Percentiles rank a stretch among this genome's conserved stretches.
These are phyloP conservation scores for Chydorus sphaericus DNA, from an alignment of 2,888 invertebrate species.

Conservation along the genomic window DNA sequence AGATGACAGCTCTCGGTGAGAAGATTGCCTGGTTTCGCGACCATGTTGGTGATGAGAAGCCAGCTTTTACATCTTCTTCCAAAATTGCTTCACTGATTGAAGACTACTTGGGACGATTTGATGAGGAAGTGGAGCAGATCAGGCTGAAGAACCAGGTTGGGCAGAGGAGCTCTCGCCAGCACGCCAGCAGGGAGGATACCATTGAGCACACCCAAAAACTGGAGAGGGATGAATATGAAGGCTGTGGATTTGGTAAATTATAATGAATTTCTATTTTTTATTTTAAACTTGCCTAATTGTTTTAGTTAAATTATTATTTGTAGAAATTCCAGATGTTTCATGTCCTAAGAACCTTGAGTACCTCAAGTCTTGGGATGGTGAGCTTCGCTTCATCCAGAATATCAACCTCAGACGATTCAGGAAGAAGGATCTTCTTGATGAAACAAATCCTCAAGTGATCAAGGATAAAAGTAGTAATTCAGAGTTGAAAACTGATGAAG, in stretches of 20 bases:
- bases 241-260: conserved; percentile 47
- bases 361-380: conserved; percentile 50
- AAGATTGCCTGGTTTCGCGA: conserved; percentile 65
- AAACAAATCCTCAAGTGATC: too few relatives aligned
- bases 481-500: too few relatives aligned
- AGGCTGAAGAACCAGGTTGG: conserved; percentile 60
- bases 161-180: conserved; percentile 55
- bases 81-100: conserved; percentile 41
- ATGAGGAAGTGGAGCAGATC: conserved; percentile 65
- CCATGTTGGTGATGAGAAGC: conserved; percentile 39
- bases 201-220: conserved; percentile 58
- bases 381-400: conserved; percentile 46
- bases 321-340: conserved; percentile 56
- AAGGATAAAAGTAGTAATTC: too few relatives aligned
- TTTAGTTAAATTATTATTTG: conserved; percentile 17
- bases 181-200: conserved; percentile 62
- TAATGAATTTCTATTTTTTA: conserved; percentile 4
- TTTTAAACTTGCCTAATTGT: conserved; percentile 2
- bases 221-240: conserved; percentile 56
- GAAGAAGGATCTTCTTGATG: too few relatives aligned
- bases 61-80: conserved; percentile 41
- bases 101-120: conserved; percentile 46
- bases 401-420: conserved; percentile 27
- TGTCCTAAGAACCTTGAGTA: conserved; percentile 42
- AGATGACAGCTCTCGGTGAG: conserved; percentile 43